phyloP scores from a whole-genome alignment of 2,888 invertebrate genomes.

The Laspeyria flexula region DNA sequence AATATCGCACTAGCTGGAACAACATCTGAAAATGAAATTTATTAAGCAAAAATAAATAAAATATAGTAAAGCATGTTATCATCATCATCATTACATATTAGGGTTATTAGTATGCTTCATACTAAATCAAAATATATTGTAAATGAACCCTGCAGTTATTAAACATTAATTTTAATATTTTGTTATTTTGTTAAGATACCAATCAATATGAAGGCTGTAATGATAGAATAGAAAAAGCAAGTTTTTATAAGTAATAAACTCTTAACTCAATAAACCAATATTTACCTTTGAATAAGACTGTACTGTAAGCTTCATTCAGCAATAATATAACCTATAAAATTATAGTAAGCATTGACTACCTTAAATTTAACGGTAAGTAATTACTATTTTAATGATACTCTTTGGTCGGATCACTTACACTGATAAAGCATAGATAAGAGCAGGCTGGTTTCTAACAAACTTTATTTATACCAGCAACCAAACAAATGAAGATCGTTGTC shows the following conservation, averaged over 20 bases:
- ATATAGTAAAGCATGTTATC: no score
- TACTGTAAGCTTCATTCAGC: constrained; percentile 70
- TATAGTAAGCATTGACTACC: constrained; percentile 8
- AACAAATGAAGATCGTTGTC: constrained; percentile 58
- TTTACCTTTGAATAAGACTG: constrained; percentile 72
- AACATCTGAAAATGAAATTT: constrained; percentile 83
- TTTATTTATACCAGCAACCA: constrained; percentile 24
- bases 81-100: no score
- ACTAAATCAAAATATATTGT: no score
- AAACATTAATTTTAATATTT: no score
- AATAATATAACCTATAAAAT: constrained; percentile 61
- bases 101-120: no score
- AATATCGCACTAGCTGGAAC: constrained; percentile 85
- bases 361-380: neutral
- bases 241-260: neutral
- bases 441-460: constrained; percentile 32
- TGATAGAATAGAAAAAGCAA: no score
- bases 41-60: no score
- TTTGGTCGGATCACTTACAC: no score
- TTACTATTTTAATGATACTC: neutral
- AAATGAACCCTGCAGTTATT: no score
- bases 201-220: no score
- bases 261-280: neutral
- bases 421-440: no score
- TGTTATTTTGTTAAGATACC: no score